Evolutionary conservation across 1,140 invertebrate genomes (phyloP).

Genomic region (Gonatopus flavifemur): DNA sequence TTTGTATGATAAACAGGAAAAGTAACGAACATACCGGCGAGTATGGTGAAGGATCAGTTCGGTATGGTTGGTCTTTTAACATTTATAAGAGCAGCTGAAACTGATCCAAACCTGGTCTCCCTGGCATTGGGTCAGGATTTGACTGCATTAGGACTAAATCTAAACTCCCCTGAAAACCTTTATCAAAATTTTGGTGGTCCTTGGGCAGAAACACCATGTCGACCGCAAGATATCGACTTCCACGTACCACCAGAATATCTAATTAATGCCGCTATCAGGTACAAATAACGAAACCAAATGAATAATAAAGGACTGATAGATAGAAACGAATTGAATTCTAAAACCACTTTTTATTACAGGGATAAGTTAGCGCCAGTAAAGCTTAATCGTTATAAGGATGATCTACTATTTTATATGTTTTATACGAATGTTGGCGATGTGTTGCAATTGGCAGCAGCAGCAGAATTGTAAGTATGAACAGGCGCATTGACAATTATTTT

Average conservation of each 20-base stretch:
- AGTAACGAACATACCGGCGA: constrained; percentile 96
- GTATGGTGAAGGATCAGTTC: constrained; percentile 99
- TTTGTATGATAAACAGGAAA: constrained; percentile 65
- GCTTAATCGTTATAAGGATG: constrained; percentile 96
- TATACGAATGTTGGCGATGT: constrained; percentile 98
- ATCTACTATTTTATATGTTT: constrained; percentile 98
- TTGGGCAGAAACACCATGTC: constrained; percentile 95
- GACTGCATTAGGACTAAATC: constrained; percentile 94
- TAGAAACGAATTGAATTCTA: not conserved
- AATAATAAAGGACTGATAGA: not conserved
- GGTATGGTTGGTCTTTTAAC: constrained; percentile 97
- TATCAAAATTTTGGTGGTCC: constrained; percentile 97
- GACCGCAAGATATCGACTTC: constrained; percentile 98
- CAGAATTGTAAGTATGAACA: constrained; percentile 85
- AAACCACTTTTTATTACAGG: constrained; percentile 61
- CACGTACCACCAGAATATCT: constrained; percentile 98
- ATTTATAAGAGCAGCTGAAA: constrained; percentile 96
- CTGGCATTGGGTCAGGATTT: constrained; percentile 96
- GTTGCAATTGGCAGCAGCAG: constrained; percentile 93
- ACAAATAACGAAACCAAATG: constrained; percentile 8
- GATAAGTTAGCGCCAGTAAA: constrained; percentile 94
- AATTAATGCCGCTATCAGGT: constrained; percentile 87
- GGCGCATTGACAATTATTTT: not conserved
- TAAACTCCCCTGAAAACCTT: constrained; percentile 95
- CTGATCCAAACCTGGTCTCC: constrained; percentile 92